A percentile compares a stretch with the other conserved stretches of the same genome.
Evolutionary conservation across 2,113 vertebrate species (phyloP).

Genomic region (Indicator indicator): DNA sequence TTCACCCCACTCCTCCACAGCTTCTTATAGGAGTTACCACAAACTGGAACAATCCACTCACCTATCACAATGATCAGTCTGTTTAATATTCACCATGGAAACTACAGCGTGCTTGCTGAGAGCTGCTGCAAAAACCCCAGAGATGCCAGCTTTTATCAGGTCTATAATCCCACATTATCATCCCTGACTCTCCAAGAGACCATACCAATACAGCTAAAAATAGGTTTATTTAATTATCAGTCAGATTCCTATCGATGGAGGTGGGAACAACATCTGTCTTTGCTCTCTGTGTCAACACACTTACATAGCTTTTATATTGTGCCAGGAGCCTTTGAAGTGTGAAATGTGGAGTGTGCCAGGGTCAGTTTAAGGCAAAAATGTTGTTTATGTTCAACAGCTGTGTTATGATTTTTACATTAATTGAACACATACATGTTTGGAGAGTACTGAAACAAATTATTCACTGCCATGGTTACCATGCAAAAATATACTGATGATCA

Average conservation of each 20-base stretch:
- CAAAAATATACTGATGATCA: neutral
- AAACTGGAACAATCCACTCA: neutral
- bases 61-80: accelerated
- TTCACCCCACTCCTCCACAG: neutral
- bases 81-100: neutral
- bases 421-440: neutral
- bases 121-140: neutral
- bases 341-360: neutral
- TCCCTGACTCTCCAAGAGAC: neutral
- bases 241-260: neutral
- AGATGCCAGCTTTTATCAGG: neutral
- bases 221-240: constrained; percentile 20
- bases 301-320: neutral
- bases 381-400: constrained; percentile 24
- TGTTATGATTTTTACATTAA: constrained; percentile 32
- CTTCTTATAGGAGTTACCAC: neutral
- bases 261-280: constrained; percentile 1
- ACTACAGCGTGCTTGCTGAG: neutral
- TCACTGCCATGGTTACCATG: constrained; percentile 27
- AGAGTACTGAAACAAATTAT: constrained; percentile 42
- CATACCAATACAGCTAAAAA: neutral
- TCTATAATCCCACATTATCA: neutral
- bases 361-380: constrained; percentile 25
- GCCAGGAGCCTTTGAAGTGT: constrained; percentile 20
- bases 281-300: neutral